These are phyloP conservation scores for Trachops cirrhosus DNA, from an alignment of 2,797 vertebrate genomes.

Conservation along the genomic window DNA sequence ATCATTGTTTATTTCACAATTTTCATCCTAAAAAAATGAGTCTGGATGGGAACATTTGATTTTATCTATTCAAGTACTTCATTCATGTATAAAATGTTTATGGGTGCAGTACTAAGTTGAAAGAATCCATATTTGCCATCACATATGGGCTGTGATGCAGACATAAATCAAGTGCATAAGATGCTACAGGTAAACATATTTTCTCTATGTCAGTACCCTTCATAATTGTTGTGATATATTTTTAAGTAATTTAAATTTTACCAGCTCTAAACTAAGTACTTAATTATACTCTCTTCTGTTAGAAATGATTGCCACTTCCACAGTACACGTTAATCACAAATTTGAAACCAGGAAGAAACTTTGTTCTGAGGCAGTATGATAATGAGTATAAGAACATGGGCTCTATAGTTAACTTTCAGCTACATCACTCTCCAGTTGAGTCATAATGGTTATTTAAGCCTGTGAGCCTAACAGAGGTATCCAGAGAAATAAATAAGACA, in stretches of 20 bases:
- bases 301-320: not conserved
- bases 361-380: not conserved
- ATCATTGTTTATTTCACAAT: not conserved
- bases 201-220: not conserved
- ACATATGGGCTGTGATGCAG: not conserved
- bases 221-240: not conserved
- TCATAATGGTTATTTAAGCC: not conserved
- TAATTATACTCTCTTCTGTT: not conserved
- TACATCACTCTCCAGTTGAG: not conserved
- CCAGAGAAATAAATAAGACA: not conserved
- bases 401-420: not conserved
- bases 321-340: not conserved
- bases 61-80: not conserved
- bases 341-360: slow-evolving; percentile 20
- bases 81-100: not conserved
- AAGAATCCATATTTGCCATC: not conserved
- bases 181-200: not conserved
- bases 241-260: slow-evolving; percentile 24
- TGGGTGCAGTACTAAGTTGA: not conserved
- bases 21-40: slow-evolving; percentile 10
- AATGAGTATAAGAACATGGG: not conserved
- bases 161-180: not conserved
- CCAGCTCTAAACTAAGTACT: not conserved
- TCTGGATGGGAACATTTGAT: not conserved
- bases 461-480: not conserved